Evolutionary conservation across 2,888 invertebrate genomes (phyloP), one percentile per base, ranked within the genome.

Genomic region (Hirtodrosophila histrioides): DNA sequence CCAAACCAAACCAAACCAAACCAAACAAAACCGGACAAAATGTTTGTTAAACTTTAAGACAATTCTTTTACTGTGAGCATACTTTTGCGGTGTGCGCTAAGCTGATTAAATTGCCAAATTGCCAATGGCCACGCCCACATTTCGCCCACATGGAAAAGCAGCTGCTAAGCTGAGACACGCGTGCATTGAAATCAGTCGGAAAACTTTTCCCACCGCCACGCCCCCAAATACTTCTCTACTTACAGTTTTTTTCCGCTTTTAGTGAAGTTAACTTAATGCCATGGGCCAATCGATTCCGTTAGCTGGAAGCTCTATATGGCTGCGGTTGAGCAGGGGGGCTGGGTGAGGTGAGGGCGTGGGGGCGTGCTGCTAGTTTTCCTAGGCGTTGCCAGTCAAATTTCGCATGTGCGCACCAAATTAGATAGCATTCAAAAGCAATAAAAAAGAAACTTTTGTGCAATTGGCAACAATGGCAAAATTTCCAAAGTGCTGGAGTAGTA

Each of bases 341-440:
- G 50, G 17, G 40, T 37, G 4, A n/a, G n/a, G n/a, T n/a, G n/a
- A n/a, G n/a, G n/a, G n/a, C n/a, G 36, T 12, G 46, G 4, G 1
- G 23, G 44, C 44, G 10, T 54, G 58, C 31, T 17, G 4, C 23
- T 54, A 41, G 45, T 61, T 44, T 44, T 46, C 23, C 41, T 48
- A 66, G 84, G 84, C 84, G 81, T 74, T 70, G 53, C 78, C 74
- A 80, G 78, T 69, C 75, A 78, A 80, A 84, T 77, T 77, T 84
- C 80, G 80, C 78, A 78, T 78, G 78, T 78, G 83, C 84, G 55
- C 76, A 24, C 65, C 71, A 83, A 78, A 83, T 78, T 83, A 78
- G 78, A 78, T 83, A 75, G 54, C 67, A 83, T 71, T 79, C 72
- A 56, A 68, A 83, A 71, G 78, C 80, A 75, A 78, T 79, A 83